Evolutionary conservation across 2,797 vertebrate species (phyloP).

Genomic region (Sebastes iracundus): DNA sequence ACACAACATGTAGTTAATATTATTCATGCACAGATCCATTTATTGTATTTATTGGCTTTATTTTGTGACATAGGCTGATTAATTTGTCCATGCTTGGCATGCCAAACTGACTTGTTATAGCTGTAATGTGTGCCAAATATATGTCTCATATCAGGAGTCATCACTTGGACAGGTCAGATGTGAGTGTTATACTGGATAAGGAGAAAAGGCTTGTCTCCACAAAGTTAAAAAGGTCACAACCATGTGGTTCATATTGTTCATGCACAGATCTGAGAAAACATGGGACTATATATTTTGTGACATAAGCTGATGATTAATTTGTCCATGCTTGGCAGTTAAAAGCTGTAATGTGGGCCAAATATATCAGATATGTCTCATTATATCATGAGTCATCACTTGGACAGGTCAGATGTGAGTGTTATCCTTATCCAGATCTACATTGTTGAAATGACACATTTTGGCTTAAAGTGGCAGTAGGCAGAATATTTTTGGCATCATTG

Average conservation of each 20-base stretch:
- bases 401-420: not conserved
- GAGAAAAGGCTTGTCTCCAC: not conserved
- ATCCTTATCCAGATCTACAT: not conserved
- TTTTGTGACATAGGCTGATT: not conserved
- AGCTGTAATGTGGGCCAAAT: not conserved
- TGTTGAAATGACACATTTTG: not conserved
- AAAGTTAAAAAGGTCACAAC: not conserved
- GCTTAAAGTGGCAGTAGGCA: too few relatives aligned
- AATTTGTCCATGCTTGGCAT: not conserved
- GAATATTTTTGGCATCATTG: too few relatives aligned
- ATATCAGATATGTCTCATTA: not conserved
- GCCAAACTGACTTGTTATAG: not conserved
- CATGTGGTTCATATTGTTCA: not conserved
- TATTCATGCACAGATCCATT: not conserved
- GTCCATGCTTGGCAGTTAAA: not conserved
- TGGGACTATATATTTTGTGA: not conserved
- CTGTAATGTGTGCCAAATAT: not conserved
- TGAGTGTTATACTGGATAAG: slow-evolving; percentile 8
- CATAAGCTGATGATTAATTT: too few relatives aligned
- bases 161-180: not conserved
- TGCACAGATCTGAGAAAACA: too few relatives aligned
- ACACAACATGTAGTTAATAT: not conserved
- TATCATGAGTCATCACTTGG: not conserved
- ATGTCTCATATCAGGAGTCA: not conserved
- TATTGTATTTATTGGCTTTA: not conserved